Evolutionary conservation across 2,797 vertebrate genomes (phyloP), one percentile per base, ranked within the genome.

Genomic region (Harpagifer antarcticus): DNA sequence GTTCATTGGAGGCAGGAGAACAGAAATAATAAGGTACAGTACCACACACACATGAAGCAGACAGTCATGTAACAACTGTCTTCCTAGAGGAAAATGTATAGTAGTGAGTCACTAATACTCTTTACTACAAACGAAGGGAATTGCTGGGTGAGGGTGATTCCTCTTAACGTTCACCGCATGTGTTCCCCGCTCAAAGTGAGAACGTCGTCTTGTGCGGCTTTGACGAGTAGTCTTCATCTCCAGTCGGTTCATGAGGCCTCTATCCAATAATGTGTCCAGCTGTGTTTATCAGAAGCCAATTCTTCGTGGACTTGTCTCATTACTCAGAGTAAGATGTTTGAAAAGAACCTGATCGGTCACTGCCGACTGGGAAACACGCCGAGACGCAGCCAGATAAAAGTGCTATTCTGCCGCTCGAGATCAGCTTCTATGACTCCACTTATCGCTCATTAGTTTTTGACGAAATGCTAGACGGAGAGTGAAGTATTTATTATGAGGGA

Each of bases 201-300:
- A 37, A 58, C 9, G 45, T 67, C 20, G 5, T 27, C 50, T 58
- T 19, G 1, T 57, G 57, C 49, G 31, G 17, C 53, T 66, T 64
- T 14, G 33, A 37, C 33, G 33, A 37, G 33, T 37, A 9, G 8
- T 37, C 33, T 37, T 37, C 33, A 37, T 37, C 33, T 23, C 1
- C 7, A 68, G 53, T 54, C n/a, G 33, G 37, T 75, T 71, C 59
- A 58, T 2, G 47, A 61, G 59, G 54, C 42, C 40, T 11, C 43
- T 58, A 71, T 77, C 65, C 23, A 19, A 52, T 64, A 45, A 67
- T 23, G 56, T 33, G 59, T 74, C 54, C 65, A 71, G 58, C 78
- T 64, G 70, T 58, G 58, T 81, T 63, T 44, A 76, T 70, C 17
- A 57, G 61, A 56, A 47, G 37, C 31, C 12, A 45, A 68, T 50